These are phyloP conservation scores for Scaptomyza tumidula DNA, from an alignment of 2,888 invertebrate genomes.

Conservation along the genomic window DNA sequence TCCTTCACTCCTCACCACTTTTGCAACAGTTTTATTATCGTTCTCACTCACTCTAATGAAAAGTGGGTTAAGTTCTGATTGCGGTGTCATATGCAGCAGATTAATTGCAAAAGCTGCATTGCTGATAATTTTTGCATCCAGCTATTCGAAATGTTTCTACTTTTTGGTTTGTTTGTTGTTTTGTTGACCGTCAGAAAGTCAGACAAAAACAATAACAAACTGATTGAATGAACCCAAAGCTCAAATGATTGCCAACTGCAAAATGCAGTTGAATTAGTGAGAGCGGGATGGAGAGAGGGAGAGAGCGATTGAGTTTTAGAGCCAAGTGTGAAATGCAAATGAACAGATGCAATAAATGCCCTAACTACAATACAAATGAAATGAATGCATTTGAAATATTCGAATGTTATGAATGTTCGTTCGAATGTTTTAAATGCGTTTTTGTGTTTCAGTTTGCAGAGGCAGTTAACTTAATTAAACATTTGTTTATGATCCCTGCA, in stretches of 20 bases:
- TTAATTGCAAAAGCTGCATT: conserved; percentile 74
- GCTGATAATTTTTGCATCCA: conserved; percentile 72
- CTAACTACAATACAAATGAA: too few species aligned
- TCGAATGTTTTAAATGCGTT: too few species aligned
- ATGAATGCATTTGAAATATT: too few species aligned
- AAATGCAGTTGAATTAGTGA: not conserved
- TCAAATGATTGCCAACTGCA: conserved; percentile 44
- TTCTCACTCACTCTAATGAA: conserved; percentile 22
- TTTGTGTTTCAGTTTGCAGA: too few species aligned
- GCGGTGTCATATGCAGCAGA: conserved; percentile 79
- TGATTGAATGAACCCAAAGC: conserved; percentile 27
- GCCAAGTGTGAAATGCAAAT: conserved; percentile 46
- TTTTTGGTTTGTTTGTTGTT: not conserved
- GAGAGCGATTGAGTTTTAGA: not conserved
- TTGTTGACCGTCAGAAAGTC: conserved; percentile 40
- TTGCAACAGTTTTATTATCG: conserved; percentile 75
- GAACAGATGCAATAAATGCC: conserved; percentile 33
- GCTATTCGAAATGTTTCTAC: not conserved
- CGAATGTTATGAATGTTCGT: too few species aligned
- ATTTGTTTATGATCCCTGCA: too few species aligned
- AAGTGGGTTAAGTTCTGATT: conserved; percentile 76
- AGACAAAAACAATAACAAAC: conserved; percentile 15
- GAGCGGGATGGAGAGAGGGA: not conserved
- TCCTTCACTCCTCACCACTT: not conserved
- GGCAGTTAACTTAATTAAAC: too few species aligned